Percentiles rank a stretch among this genome's conserved stretches.
These are phyloP conservation scores for Drosophila bipectinata DNA, from an alignment of 1,140 invertebrate species.

Conservation along the genomic window DNA sequence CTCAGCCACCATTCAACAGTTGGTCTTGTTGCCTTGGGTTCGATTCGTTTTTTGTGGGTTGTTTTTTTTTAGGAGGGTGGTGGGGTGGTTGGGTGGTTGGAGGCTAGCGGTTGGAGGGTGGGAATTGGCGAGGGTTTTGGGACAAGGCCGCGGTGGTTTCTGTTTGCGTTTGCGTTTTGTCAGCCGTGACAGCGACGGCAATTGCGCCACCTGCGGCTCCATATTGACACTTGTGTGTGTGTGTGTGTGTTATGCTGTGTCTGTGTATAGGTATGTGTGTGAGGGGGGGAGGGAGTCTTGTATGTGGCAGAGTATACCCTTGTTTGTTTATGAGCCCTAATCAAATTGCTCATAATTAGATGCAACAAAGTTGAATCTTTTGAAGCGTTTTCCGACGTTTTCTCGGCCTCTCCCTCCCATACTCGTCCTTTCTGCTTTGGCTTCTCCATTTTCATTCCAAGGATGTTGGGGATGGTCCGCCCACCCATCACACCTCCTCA, in stretches of 20 bases:
- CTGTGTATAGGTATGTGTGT: neutral
- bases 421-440: neutral
- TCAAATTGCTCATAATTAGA: conserved; percentile 70
- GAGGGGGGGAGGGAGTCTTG: neutral
- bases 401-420: neutral
- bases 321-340: conserved; percentile 63
- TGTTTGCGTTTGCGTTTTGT: conserved; percentile 79
- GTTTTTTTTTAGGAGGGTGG: neutral
- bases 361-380: conserved; percentile 60
- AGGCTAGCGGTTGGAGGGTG: neutral
- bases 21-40: conserved; percentile 27
- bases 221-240: conserved; percentile 63
- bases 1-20: conserved; percentile 68
- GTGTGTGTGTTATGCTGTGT: neutral
- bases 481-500: neutral
- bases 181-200: conserved; percentile 66
- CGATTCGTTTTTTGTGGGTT: conserved; percentile 14
- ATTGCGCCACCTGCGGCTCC: conserved; percentile 71
- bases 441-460: neutral
- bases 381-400: conserved; percentile 33
- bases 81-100: neutral
- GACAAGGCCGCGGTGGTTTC: conserved; percentile 68
- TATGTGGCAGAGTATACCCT: conserved; percentile 11
- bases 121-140: conserved; percentile 32
- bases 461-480: neutral